Evolutionary conservation across 1,140 invertebrate genomes (phyloP).

Genomic region (Hyphantria cunea): DNA sequence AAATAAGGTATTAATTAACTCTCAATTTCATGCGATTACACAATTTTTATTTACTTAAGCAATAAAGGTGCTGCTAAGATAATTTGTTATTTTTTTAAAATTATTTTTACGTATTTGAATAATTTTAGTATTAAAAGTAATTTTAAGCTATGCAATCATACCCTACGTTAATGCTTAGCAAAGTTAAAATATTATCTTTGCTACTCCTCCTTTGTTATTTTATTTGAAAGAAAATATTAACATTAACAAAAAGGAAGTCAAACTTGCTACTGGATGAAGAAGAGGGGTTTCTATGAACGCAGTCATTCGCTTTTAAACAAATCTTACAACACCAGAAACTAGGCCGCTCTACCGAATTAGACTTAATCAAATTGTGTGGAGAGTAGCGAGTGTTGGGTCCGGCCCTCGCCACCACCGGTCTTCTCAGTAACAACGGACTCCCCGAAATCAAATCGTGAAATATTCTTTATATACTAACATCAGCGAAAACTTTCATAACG

Average conservation of each 20-base stretch:
- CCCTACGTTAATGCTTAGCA: too few species aligned
- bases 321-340: slow-evolving; percentile 41
- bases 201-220: too few species aligned
- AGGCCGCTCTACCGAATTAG: slow-evolving; percentile 57
- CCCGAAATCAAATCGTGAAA: slow-evolving; percentile 30
- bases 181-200: too few species aligned
- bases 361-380: slow-evolving; percentile 4
- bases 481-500: slow-evolving; percentile 45
- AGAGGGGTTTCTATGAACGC: slow-evolving; percentile 58
- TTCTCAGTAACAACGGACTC: slow-evolving; percentile 75
- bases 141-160: too few species aligned
- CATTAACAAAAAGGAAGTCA: slow-evolving; percentile 66
- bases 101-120: too few species aligned
- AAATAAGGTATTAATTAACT: too few species aligned
- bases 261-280: slow-evolving; percentile 73
- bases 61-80: too few species aligned
- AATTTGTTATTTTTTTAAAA: too few species aligned
- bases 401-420: slow-evolving; percentile 48
- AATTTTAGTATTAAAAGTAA: too few species aligned
- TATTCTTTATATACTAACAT: slow-evolving; percentile 42
- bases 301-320: slow-evolving; percentile 47
- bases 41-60: too few species aligned
- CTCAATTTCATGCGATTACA: too few species aligned
- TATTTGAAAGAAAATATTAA: background rate
- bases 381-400: slow-evolving; percentile 52